Evolutionary conservation across 2,888 invertebrate species (phyloP).

Genomic region (Nineta flava): DNA sequence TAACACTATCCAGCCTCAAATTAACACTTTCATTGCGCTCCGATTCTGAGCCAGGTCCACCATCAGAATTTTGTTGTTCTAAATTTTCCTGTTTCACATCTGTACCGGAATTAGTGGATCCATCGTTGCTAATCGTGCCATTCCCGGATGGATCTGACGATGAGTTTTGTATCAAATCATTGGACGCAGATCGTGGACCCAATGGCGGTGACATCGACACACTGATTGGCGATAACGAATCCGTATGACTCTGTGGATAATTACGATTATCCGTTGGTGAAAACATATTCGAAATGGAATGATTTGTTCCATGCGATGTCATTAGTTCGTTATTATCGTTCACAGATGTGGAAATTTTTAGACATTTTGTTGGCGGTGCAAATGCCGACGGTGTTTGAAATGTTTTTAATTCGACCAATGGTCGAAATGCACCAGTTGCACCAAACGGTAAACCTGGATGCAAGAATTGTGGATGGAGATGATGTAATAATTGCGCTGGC

Average conservation of each 20-base stretch:
- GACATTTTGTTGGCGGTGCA: conserved; percentile 48
- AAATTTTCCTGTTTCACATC: conserved; percentile 5
- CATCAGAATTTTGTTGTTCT: conserved; percentile 1
- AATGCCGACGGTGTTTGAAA: conserved; percentile 45
- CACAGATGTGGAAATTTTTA: conserved; percentile 26
- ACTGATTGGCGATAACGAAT: conserved; percentile 43
- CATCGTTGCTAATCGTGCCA: neutral
- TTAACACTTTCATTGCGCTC: neutral
- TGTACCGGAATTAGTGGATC: neutral
- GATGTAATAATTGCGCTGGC: conserved; percentile 49
- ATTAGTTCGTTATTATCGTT: conserved; percentile 14
- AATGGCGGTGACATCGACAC: conserved; percentile 35
- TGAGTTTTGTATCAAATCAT: neutral
- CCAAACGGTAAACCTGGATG: conserved; percentile 47
- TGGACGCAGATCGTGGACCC: neutral
- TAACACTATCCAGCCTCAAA: neutral
- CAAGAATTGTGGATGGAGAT: conserved; percentile 54
- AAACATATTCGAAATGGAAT: conserved; percentile 22
- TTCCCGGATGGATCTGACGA: neutral
- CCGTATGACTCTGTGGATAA: conserved; percentile 29
- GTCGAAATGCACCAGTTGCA: conserved; percentile 39
- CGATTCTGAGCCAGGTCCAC: neutral
- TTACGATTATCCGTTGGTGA: conserved; percentile 26
- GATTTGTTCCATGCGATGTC: conserved; percentile 14
- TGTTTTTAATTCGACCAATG: conserved; percentile 37